These are phyloP conservation scores for Ceramica pisi DNA, from an alignment of 2,888 invertebrate species.

Conservation along the genomic window DNA sequence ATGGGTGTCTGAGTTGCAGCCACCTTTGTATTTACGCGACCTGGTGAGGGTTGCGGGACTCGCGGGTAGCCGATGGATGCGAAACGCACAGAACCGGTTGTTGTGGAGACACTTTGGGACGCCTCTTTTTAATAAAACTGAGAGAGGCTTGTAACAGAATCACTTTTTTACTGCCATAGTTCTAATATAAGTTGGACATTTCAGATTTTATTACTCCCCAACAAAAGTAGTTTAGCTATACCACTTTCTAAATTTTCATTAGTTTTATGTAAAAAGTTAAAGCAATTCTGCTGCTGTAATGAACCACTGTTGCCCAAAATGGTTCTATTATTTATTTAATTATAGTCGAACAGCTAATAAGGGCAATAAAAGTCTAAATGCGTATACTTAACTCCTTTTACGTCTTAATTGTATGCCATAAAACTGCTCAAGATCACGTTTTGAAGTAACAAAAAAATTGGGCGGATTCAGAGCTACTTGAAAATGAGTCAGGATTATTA, in stretches of 20 bases:
- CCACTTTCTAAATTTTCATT: conserved; percentile 61
- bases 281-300: conserved; percentile 40
- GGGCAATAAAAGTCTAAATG: conserved; percentile 47
- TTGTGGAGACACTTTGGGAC: no score
- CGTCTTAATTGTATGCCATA: conserved; percentile 42
- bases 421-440: conserved; percentile 22
- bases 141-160: neutral
- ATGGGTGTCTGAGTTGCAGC: no score
- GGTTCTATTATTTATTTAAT: conserved; percentile 48
- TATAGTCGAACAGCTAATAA: conserved; percentile 39
- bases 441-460: conserved; percentile 14
- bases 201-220: conserved; percentile 25
- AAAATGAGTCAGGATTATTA: neutral
- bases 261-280: conserved; percentile 50
- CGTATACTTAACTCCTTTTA: conserved; percentile 37
- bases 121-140: neutral
- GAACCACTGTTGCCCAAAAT: conserved; percentile 32
- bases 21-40: no score
- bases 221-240: conserved; percentile 34
- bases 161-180: conserved; percentile 1
- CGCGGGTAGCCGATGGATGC: no score
- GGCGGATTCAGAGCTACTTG: conserved; percentile 4
- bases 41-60: no score
- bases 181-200: conserved; percentile 10
- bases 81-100: no score